Percentiles rank a stretch among this genome's conserved stretches.
Conservation (phyloP, 2,888 invertebrate species). For the Disparrhopalites patrizii region DNA sequence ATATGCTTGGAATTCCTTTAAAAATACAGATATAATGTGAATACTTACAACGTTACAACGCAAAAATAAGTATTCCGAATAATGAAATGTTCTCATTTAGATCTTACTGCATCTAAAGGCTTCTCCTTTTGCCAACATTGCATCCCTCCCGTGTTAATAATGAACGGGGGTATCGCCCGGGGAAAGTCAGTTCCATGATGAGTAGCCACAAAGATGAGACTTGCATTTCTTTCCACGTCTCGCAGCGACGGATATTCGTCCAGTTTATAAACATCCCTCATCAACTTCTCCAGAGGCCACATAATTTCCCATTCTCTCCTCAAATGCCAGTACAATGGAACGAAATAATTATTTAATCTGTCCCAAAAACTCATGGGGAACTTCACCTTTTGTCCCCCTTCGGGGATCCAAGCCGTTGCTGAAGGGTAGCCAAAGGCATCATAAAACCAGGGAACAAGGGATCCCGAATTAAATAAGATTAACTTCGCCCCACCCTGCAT, state of each 20-base stretch:
- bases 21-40: neutral
- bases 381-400: neutral
- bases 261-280: constrained; percentile 8
- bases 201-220: constrained; percentile 27
- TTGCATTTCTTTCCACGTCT: constrained; percentile 29
- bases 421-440: constrained; percentile 30
- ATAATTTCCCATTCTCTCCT: constrained; percentile 23
- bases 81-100: neutral
- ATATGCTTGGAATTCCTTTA: constrained; percentile 30
- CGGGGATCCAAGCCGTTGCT: constrained; percentile 33
- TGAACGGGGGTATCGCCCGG: constrained; percentile 34
- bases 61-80: neutral
- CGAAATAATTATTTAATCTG: constrained; percentile 24
- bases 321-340: constrained; percentile 19
- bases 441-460: constrained; percentile 31
- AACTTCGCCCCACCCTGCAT: constrained; percentile 31
- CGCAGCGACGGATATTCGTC: constrained; percentile 18
- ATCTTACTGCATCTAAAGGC: constrained; percentile 6
- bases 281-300: constrained; percentile 24
- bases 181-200: constrained; percentile 33
- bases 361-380: constrained; percentile 27
- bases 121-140: constrained; percentile 30
- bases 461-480: constrained; percentile 29
- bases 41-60: neutral
- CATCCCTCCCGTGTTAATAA: constrained; percentile 42